Evolutionary conservation across 2,797 vertebrate species (phyloP), one percentile per base, ranked within the genome.

Genomic region (Eleutherodactylus coqui): DNA sequence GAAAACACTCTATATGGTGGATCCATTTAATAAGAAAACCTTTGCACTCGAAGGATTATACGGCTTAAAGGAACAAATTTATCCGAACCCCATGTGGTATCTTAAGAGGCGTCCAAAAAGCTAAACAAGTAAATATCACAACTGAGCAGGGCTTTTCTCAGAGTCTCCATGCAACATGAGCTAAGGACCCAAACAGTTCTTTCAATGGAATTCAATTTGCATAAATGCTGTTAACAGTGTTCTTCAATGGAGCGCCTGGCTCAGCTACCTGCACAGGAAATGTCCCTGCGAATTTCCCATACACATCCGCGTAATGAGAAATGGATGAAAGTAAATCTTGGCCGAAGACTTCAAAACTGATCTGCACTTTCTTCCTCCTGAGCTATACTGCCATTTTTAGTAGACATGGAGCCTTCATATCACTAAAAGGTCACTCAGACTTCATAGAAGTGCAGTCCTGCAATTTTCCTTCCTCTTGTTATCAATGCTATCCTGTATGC

Each of bases 51-150:
- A 62, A 75, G 82, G 86, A 87, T 87, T 87, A 87, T 51, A 64
- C 47, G 45, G 76, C 69, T 87, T 87, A 80, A 69, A 62, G 84
- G 86, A 84, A 87, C 86, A 87, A 84, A 87, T 87, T 84, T 80
- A 84, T 84, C 67, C 76, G 81, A 84, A 70, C 82, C 86, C 86
- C 69, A 67, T 84, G 82, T 64, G 69, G 55, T 69, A 79, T 80
- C 47, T 81, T 38, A 64, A 87, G 86, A 87, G 82, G 77, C 77
- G 38, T 80, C 82, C 82, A 80, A 84, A 87, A 75, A 84, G 32
- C 75, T 53, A 79, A 87, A 87, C 77, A 84, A 84, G 67, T 87
- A 41, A 79, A 79, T 86, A 81, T 79, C 41, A 32, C 29, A 41
- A 45, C 36, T 32, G 75, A 75, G 49, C 27, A n/a, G 41, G 17